phyloP scores from a whole-genome alignment of 2,888 invertebrate species.

The Patella pellucida region DNA sequence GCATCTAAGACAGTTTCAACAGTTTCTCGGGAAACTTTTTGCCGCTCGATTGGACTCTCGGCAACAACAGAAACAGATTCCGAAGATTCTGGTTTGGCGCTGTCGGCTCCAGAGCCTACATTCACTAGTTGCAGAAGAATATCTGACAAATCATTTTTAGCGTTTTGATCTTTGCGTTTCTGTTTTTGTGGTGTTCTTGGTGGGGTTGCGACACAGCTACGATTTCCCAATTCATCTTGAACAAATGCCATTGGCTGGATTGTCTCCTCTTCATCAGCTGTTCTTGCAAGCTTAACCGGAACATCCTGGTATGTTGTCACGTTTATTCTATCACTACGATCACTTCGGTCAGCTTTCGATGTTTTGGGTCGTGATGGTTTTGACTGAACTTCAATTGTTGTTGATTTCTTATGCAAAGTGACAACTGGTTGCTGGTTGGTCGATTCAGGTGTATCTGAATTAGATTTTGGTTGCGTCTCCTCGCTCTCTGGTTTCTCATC shows the following conservation, averaged over 20 bases:
- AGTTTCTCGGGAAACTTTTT: conserved; percentile 26
- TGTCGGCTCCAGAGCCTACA: neutral
- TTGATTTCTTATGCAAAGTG: conserved; percentile 8
- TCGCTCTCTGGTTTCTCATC: neutral
- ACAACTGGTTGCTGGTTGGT: conserved; percentile 7
- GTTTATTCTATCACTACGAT: neutral
- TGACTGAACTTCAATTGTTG: too few relatives aligned
- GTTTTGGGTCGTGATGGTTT: neutral
- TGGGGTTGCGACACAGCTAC: conserved; percentile 17
- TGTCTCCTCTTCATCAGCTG: conserved; percentile 30
- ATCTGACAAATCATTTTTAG: conserved; percentile 28
- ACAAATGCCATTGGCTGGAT: conserved; percentile 29
- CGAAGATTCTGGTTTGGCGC: neutral
- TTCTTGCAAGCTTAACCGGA: conserved; percentile 11
- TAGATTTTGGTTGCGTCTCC: neutral
- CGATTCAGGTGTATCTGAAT: neutral
- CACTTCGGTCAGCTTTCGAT: neutral
- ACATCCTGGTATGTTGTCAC: neutral
- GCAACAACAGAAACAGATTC: neutral
- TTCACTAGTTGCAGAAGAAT: conserved; percentile 25
- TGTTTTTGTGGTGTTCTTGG: conserved; percentile 5
- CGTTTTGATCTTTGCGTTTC: conserved; percentile 21
- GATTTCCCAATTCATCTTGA: conserved; percentile 28
- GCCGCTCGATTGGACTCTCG: conserved; percentile 38
- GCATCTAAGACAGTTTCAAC: conserved; percentile 23